Conservation (phyloP, 2,797 vertebrate genomes). For the Zonotrichia albicollis region DNA sequence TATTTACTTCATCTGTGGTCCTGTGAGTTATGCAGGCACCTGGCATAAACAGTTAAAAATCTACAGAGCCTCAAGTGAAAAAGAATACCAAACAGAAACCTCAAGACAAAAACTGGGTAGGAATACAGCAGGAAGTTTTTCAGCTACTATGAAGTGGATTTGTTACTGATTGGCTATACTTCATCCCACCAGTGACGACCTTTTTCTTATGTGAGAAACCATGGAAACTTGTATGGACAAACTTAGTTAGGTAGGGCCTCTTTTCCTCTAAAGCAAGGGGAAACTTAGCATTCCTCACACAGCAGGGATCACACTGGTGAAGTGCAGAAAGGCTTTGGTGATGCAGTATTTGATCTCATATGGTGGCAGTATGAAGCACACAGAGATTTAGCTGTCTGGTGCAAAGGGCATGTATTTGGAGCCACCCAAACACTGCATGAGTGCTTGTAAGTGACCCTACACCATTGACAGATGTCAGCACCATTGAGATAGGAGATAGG, state of each 20-base stretch:
- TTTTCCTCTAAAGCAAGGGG: slow-evolving; percentile 34
- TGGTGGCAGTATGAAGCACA: background rate
- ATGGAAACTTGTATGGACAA: slow-evolving; percentile 34
- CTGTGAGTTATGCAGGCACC: background rate
- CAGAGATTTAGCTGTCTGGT: background rate
- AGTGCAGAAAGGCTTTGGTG: slow-evolving; percentile 15
- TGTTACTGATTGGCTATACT: background rate
- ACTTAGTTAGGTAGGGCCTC: slow-evolving; percentile 3
- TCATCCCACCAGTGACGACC: background rate
- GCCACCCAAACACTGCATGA: background rate
- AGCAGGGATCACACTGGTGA: slow-evolving; percentile 22
- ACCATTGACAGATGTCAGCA: background rate
- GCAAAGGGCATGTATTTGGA: slow-evolving; percentile 28
- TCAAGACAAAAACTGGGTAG: background rate
- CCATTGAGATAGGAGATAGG: background rate
- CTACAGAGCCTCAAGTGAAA: background rate
- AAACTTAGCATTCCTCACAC: slow-evolving; percentile 44
- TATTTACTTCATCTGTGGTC: background rate
- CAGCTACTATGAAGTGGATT: background rate
- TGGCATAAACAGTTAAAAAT: background rate
- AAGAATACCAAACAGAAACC: background rate
- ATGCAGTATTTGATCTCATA: slow-evolving; percentile 49
- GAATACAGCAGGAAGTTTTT: background rate
- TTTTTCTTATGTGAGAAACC: slow-evolving; percentile 26
- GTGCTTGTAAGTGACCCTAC: background rate